Evolutionary conservation across 2,797 vertebrate genomes (phyloP).

Genomic region (Microchirus variegatus): DNA sequence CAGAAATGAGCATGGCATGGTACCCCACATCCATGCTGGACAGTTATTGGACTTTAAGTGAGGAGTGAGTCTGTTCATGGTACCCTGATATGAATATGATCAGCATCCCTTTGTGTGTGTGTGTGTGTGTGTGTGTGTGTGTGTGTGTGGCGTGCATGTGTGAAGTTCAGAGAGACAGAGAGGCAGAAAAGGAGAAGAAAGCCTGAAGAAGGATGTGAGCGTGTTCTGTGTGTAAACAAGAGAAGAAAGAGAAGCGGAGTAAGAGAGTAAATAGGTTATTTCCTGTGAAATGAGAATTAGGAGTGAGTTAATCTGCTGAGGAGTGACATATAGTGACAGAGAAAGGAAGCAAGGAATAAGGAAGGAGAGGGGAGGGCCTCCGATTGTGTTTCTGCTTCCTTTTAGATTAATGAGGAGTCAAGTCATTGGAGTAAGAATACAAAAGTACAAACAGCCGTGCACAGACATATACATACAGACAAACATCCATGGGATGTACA

Average conservation of each 20-base stretch:
- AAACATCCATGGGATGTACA: conserved; percentile 48
- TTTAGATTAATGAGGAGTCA: conserved; percentile 71
- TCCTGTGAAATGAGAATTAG: conserved; percentile 87
- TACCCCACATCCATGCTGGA: conserved; percentile 57
- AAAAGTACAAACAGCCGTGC: conserved; percentile 60
- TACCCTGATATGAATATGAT: conserved; percentile 34
- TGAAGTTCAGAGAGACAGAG: conserved; percentile 58
- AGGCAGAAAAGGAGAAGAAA: conserved; percentile 61
- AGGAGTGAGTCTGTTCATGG: conserved; percentile 44
- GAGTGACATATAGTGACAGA: conserved; percentile 69
- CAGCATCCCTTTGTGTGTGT: conserved; percentile 34
- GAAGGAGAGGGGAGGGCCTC: conserved; percentile 47
- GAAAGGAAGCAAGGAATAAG: conserved; percentile 47
- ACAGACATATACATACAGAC: conserved; percentile 46
- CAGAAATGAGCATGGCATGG: conserved; percentile 69
- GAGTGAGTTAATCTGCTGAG: conserved; percentile 81
- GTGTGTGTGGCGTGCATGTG: conserved; percentile 52
- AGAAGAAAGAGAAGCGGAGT: conserved; percentile 59
- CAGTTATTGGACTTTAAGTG: conserved; percentile 64
- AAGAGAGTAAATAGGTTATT: conserved; percentile 81
- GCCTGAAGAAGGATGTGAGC: conserved; percentile 53
- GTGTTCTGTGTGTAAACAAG: conserved; percentile 72
- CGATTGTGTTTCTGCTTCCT: conserved; percentile 77
- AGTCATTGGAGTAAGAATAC: conserved; percentile 74
- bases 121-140: conserved; percentile 23